phyloP scores from a whole-genome alignment of 2,888 invertebrate genomes.

The Charanyca ferruginea region DNA sequence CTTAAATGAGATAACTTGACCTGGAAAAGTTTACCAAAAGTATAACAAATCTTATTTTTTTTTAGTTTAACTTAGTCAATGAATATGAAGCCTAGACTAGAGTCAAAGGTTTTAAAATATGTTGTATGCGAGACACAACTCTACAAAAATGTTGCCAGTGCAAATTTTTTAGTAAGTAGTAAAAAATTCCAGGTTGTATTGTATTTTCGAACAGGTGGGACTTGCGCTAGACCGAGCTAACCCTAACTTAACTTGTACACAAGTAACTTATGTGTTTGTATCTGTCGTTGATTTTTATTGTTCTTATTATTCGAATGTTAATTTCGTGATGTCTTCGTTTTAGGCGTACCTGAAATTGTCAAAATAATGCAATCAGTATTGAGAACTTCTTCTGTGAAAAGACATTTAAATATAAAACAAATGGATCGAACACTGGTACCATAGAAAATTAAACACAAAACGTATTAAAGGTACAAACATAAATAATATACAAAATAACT shows the following conservation, averaged over 20 bases:
- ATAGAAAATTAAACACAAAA: conserved; percentile 64
- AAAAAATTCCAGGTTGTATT: conserved; percentile 47
- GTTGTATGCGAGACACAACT: too few relatives aligned
- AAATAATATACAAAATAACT: conserved; percentile 55
- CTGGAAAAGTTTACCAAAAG: conserved; percentile 48
- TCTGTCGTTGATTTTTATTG: conserved; percentile 77
- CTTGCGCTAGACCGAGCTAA: conserved; percentile 74
- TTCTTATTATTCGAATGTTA: conserved; percentile 75
- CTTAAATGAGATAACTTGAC: conserved; percentile 43
- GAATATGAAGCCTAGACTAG: conserved; percentile 1
- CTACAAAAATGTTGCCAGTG: not conserved
- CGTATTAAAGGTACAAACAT: conserved; percentile 56
- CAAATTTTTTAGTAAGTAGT: not conserved
- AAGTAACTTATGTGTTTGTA: conserved; percentile 77
- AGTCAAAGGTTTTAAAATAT: conserved; percentile 26
- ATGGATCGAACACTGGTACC: conserved; percentile 80
- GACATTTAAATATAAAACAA: conserved; percentile 24
- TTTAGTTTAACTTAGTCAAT: conserved; percentile 14
- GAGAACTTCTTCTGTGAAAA: conserved; percentile 4
- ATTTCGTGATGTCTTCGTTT: conserved; percentile 77
- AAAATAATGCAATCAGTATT: conserved; percentile 55
- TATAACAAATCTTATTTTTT: not conserved
- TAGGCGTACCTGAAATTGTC: conserved; percentile 85
- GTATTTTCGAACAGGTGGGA: conserved; percentile 77
- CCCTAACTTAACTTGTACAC: conserved; percentile 82